Evolutionary conservation across 2,888 invertebrate genomes (phyloP).

Genomic region (Prenolepis imparis): DNA sequence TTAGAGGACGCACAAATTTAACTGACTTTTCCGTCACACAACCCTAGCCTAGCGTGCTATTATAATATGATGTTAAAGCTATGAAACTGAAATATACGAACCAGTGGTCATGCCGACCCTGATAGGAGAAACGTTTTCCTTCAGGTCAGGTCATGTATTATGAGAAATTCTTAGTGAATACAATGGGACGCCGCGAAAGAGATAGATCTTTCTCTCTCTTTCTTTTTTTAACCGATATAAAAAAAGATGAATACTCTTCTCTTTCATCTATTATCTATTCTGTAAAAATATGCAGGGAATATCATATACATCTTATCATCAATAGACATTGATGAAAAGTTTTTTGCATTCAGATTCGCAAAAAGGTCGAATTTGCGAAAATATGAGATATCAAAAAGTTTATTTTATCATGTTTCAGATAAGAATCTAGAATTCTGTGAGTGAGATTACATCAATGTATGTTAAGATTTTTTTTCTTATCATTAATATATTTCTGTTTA

Average conservation of each 20-base stretch:
- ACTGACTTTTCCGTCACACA: constrained; percentile 5
- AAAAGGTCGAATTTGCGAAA: background rate
- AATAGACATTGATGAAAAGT: background rate
- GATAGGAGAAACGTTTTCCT: constrained; percentile 11
- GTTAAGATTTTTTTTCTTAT: background rate
- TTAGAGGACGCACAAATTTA: background rate
- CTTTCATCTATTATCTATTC: constrained; percentile 17
- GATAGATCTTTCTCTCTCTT: background rate
- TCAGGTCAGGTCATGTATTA: constrained; percentile 26
- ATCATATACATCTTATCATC: background rate
- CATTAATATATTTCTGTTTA: background rate
- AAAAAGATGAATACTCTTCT: constrained; percentile 4
- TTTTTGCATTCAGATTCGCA: background rate
- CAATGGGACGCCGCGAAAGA: constrained; percentile 1
- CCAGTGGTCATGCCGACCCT: constrained; percentile 3
- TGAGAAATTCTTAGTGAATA: constrained; percentile 21
- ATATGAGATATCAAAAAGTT: background rate
- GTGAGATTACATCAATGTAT: background rate
- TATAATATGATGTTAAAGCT: constrained; percentile 13
- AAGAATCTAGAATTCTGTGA: background rate
- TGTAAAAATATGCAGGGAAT: background rate
- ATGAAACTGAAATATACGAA: constrained; percentile 30
- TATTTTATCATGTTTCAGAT: background rate
- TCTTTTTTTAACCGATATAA: constrained; percentile 22
- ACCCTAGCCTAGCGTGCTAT: constrained; percentile 3